Evolutionary conservation across 2,888 invertebrate genomes (phyloP).

Genomic region (Barypeithes pellucidus): DNA sequence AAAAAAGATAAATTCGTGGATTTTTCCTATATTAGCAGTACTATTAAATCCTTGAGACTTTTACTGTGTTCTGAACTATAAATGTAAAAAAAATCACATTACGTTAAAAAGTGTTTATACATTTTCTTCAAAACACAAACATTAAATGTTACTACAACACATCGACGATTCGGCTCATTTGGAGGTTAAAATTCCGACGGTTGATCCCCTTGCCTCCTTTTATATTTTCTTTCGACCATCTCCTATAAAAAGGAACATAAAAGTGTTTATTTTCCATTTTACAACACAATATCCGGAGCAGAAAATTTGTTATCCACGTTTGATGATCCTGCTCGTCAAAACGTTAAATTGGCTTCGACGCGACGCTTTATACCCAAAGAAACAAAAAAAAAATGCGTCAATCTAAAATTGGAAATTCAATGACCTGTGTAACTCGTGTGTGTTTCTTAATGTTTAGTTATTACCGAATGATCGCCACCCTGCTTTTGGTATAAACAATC

Average conservation of each 20-base stretch:
- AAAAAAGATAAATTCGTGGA: too few species aligned
- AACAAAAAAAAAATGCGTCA: background rate
- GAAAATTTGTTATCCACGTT: constrained; percentile 1
- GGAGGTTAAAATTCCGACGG: too few species aligned
- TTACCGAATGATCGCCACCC: too few species aligned
- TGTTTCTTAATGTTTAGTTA: background rate
- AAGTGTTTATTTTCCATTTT: constrained; percentile 5
- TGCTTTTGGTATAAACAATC: too few species aligned
- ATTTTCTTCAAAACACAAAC: too few species aligned
- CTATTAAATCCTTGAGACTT: too few species aligned
- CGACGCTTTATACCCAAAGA: background rate
- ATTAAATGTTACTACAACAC: too few species aligned
- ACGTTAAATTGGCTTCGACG: background rate
- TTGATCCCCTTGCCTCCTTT: background rate
- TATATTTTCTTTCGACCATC: background rate
- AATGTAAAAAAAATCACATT: too few species aligned
- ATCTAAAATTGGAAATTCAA: background rate
- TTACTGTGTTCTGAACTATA: too few species aligned
- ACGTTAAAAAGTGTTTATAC: too few species aligned
- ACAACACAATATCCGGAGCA: background rate
- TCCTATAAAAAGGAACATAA: background rate
- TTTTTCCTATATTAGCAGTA: too few species aligned
- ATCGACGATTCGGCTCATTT: too few species aligned
- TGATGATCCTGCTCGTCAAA: background rate
- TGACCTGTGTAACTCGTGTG: background rate